Base-by-base conservation (phyloP, 2,113 vertebrate genomes). In the Manacus vitellinus region DNA sequence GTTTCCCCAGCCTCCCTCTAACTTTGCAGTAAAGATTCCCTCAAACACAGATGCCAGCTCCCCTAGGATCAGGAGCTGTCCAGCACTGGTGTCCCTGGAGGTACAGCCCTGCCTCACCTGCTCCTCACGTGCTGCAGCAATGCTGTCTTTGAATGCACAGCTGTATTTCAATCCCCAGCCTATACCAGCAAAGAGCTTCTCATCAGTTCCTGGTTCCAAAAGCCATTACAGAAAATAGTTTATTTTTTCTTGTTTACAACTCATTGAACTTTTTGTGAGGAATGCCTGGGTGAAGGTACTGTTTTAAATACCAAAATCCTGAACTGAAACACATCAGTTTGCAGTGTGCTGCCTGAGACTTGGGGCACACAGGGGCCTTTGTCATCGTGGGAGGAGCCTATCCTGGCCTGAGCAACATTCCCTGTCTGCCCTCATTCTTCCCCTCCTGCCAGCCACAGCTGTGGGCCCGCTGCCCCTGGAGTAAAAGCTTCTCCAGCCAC, bases 311-410 rank as follows among this genome's bases (percentile, higher is more conserved):
- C 21, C n/a, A 7, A 79, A 37, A 62, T 58, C 19, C 37, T 62
- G 55, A 73, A 58, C 17, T 8, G 6, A 59, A 77, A 35, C 7
- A 3, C 9, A 46, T 12, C 27, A 6, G 10, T 68, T 54, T 44
- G 21, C 41, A 73, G 46, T 35, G 35, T 35, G 35, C n/a, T 41
- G 17, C 39, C 14, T 0, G 1, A 49, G 25, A 22, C 23, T n/a
- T 21, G 28, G 27, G n/a, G 17, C 35, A 43, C 35, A 41, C 33
- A 27, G 23, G 2, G 14, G 21, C 24, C 6, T 4, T 21, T 67
- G 39, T 12, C 27, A 20, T 3, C 1, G 0, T 3, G 2, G 6
- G 16, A 20, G 8, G 6, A 79, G 4, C 30, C 25, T 41, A 6
- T n/a, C 70, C 56, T 49, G 43, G 19, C 19, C 23, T 23, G 8